Evolutionary conservation across 2,797 vertebrate species (phyloP).

Genomic region (Oreortyx pictus): DNA sequence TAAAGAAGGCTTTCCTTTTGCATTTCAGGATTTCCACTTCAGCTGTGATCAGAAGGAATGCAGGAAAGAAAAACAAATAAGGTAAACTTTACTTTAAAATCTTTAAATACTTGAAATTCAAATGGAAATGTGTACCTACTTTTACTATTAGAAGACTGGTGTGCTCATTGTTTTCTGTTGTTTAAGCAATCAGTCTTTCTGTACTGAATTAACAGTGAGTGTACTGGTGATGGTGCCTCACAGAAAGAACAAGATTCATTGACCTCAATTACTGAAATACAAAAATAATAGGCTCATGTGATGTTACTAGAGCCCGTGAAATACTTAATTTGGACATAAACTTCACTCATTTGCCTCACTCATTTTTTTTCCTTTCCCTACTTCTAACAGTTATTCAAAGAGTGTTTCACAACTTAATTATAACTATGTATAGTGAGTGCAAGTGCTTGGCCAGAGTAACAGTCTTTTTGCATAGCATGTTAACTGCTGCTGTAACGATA

Average conservation of each 20-base stretch:
- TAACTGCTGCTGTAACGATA: neutral
- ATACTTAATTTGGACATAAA: neutral
- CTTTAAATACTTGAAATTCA: neutral
- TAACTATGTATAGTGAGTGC: neutral
- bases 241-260: neutral
- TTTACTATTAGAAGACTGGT: neutral
- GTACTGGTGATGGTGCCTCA: neutral
- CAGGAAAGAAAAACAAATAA: neutral
- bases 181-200: neutral
- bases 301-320: neutral
- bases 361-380: neutral
- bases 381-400: neutral
- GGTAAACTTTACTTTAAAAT: neutral
- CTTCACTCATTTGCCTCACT: rapidly evolving
- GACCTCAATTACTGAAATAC: neutral
- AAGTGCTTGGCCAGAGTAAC: neutral
- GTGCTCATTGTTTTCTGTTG: neutral
- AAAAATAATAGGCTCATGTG: neutral
- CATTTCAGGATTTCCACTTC: neutral
- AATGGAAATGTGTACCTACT: neutral
- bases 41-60: neutral
- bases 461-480: neutral
- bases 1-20: neutral
- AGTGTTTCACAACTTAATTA: neutral
- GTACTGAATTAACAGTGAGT: neutral